phyloP scores from a whole-genome alignment of 2,113 vertebrate genomes.

The Steatornis caripensis region DNA sequence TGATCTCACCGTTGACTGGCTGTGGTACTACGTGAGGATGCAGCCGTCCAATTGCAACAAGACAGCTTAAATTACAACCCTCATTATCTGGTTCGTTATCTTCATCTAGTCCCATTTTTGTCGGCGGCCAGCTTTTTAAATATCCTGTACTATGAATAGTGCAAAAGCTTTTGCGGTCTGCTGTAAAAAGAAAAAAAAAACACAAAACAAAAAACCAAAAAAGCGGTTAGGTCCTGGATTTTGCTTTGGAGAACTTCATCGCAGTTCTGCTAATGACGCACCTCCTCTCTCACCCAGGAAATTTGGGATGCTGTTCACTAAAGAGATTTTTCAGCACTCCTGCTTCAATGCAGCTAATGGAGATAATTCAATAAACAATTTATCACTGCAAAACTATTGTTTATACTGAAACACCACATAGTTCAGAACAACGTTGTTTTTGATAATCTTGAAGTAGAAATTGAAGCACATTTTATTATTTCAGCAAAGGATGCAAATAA shows the following conservation, averaged over 20 bases:
- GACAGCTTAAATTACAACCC: constrained; percentile 96
- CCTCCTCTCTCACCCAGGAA: neutral
- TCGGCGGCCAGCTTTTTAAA: constrained; percentile 97
- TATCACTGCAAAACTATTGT: neutral
- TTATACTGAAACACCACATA: neutral
- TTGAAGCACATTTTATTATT: neutral
- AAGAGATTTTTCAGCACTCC: neutral
- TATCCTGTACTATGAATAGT: constrained; percentile 99
- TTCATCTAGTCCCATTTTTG: constrained; percentile 96
- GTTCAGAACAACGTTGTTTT: neutral
- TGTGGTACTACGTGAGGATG: constrained; percentile 93
- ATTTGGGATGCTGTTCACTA: neutral
- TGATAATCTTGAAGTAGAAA: neutral
- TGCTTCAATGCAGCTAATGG: neutral
- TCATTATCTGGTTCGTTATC: constrained; percentile 96
- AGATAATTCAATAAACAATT: neutral
- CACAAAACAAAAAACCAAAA: neutral
- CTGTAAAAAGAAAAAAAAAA: constrained; percentile 64
- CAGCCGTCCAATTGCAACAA: constrained; percentile 94
- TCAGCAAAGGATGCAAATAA: neutral
- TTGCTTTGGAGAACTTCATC: neutral
- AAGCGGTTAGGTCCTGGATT: neutral
- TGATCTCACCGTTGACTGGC: constrained; percentile 88
- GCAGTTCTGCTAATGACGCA: neutral
- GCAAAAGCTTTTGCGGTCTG: constrained; percentile 98